These are phyloP conservation scores for Zeuzera pyrina DNA, from an alignment of 2,888 invertebrate species.

Conservation along the genomic window DNA sequence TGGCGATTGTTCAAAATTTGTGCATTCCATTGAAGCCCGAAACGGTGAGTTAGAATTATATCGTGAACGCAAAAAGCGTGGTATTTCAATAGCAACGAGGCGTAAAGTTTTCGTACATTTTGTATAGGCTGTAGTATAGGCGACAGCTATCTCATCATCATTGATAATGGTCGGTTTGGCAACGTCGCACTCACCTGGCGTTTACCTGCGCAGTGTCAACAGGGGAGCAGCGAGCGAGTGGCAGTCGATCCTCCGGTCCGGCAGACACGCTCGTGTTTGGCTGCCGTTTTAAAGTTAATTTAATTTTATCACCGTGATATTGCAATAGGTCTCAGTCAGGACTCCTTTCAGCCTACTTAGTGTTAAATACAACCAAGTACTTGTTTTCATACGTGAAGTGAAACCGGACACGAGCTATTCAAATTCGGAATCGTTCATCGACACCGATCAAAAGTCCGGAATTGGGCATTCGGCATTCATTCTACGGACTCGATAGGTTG, in stretches of 20 bases:
- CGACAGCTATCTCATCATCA: slow-evolving; percentile 63
- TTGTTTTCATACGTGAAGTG: background rate
- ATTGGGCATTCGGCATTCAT: too few species aligned
- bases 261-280: slow-evolving; percentile 48
- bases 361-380: background rate
- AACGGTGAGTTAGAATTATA: slow-evolving; percentile 18
- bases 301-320: background rate
- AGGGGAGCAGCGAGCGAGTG: slow-evolving; percentile 56
- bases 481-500: slow-evolving; percentile 22
- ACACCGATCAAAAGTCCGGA: slow-evolving; percentile 25
- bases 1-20: slow-evolving; percentile 5
- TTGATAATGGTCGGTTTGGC: slow-evolving; percentile 69
- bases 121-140: slow-evolving; percentile 38
- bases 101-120: slow-evolving; percentile 46
- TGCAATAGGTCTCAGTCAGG: background rate
- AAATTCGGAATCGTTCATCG: slow-evolving; percentile 35
- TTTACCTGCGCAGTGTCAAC: slow-evolving; percentile 63
- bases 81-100: slow-evolving; percentile 41
- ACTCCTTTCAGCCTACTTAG: too few species aligned
- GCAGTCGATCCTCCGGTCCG: slow-evolving; percentile 57
- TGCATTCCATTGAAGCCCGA: slow-evolving; percentile 30
- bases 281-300: slow-evolving; percentile 20
- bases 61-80: slow-evolving; percentile 26
- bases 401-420: slow-evolving; percentile 14
- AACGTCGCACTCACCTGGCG: slow-evolving; percentile 70